These are phyloP conservation scores for Cheirogaleus medius DNA, from an alignment of 2,113 vertebrate genomes.

Conservation along the genomic window DNA sequence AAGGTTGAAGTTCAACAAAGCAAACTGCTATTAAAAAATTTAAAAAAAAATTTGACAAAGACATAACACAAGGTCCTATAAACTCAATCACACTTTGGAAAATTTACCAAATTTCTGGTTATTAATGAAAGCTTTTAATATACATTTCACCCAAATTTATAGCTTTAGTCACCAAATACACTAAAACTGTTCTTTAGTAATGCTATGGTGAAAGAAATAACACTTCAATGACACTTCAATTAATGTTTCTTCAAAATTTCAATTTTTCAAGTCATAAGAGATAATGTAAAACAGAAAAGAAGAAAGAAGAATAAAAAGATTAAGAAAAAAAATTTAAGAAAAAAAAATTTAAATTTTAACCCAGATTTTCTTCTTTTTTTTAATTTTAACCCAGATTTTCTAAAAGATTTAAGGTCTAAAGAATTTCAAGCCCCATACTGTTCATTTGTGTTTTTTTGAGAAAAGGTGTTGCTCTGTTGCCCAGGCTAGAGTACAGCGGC, in stretches of 20 bases:
- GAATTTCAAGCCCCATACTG: background rate
- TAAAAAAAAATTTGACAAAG: slow-evolving; percentile 42
- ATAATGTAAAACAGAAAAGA: no score
- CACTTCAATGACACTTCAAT: background rate
- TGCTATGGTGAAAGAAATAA: background rate
- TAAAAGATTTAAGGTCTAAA: background rate
- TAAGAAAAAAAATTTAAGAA: no score
- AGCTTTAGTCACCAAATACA: background rate
- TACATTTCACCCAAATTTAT: background rate
- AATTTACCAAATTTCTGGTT: background rate
- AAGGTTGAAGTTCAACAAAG: background rate
- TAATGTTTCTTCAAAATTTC: slow-evolving; percentile 26
- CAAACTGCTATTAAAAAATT: slow-evolving; percentile 28
- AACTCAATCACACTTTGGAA: background rate
- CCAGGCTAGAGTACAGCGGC: no score
- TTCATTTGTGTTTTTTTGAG: background rate
- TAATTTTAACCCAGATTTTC: slow-evolving; percentile 22
- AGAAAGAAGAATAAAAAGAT: no score
- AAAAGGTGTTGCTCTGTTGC: no score
- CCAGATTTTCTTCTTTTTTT: no score
- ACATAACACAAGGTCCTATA: background rate
- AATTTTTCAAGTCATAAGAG: no score
- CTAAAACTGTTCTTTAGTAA: background rate
- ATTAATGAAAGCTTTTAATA: background rate
- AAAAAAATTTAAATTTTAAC: no score